Conservation (phyloP, 2,113 vertebrate species). For the Anolis carolinensis region DNA sequence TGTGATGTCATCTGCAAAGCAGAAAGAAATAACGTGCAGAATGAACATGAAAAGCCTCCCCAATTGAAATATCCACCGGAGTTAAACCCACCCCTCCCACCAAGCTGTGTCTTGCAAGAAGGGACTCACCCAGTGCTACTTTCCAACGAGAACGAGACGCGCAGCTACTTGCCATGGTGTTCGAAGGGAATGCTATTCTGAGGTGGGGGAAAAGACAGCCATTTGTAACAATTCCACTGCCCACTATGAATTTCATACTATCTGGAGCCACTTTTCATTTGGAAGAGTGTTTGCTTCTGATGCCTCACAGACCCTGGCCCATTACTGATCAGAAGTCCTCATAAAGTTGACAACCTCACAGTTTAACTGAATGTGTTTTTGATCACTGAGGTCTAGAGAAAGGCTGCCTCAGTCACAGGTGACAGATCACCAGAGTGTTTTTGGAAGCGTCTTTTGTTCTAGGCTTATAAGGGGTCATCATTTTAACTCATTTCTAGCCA, state of each 20-base stretch:
- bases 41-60: slow-evolving; percentile 19
- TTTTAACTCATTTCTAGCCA: slow-evolving; percentile 15
- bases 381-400: slow-evolving; percentile 30
- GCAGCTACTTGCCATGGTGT: slow-evolving; percentile 96
- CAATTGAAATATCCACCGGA: slow-evolving; percentile 29
- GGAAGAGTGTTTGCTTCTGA: slow-evolving; percentile 39
- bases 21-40: slow-evolving; percentile 39
- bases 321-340: slow-evolving; percentile 16
- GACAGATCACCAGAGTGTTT: slow-evolving; percentile 29
- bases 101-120: slow-evolving; percentile 60
- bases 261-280: slow-evolving; percentile 33
- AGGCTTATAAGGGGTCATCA: background rate
- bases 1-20: slow-evolving; percentile 46
- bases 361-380: slow-evolving; percentile 30
- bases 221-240: slow-evolving; percentile 74
- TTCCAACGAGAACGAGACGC: slow-evolving; percentile 86
- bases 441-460: background rate
- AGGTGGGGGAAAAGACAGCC: slow-evolving; percentile 86
- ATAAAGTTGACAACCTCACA: slow-evolving; percentile 30
- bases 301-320: slow-evolving; percentile 2
- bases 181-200: slow-evolving; percentile 99
- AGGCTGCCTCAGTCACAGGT: slow-evolving; percentile 36
- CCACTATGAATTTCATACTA: slow-evolving; percentile 45
- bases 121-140: slow-evolving; percentile 88
- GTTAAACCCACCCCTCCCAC: slow-evolving; percentile 59